Conservation (phyloP, 2,888 invertebrate species). For the Hybos culiciformis region DNA sequence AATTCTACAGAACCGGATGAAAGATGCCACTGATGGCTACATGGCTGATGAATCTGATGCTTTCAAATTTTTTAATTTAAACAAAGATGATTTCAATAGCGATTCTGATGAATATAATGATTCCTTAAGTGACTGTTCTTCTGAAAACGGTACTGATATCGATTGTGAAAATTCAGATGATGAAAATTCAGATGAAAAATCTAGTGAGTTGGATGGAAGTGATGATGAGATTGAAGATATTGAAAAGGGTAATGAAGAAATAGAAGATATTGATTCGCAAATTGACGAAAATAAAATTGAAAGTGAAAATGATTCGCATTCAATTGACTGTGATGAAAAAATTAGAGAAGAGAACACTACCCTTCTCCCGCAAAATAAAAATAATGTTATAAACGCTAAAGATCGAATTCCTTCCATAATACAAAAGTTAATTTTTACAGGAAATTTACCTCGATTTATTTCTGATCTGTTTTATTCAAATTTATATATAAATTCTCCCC, state of each 20-base stretch:
- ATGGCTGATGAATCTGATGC: slow-evolving; percentile 43
- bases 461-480: slow-evolving; percentile 53
- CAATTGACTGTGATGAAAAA: no score
- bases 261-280: slow-evolving; percentile 10
- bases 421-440: slow-evolving; percentile 44
- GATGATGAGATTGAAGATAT: not conserved
- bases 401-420: slow-evolving; percentile 48
- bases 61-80: slow-evolving; percentile 41
- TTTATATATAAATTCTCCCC: slow-evolving; percentile 51
- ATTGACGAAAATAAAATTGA: slow-evolving; percentile 11
- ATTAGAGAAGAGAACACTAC: slow-evolving; percentile 6
- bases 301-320: slow-evolving; percentile 11
- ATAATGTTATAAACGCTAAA: slow-evolving; percentile 5
- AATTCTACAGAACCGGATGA: slow-evolving; percentile 43
- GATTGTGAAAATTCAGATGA: slow-evolving; percentile 11
- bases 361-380: not conserved
- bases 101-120: slow-evolving; percentile 19
- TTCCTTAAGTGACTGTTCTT: not conserved
- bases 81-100: slow-evolving; percentile 8
- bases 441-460: slow-evolving; percentile 48
- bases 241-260: slow-evolving; percentile 5
- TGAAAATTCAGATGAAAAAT: slow-evolving; percentile 12
- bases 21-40: slow-evolving; percentile 51
- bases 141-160: slow-evolving; percentile 5
- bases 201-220: not conserved